Evolutionary conservation across 2,113 vertebrate species (phyloP), one percentile per base, ranked within the genome.

Genomic region (Dendrocopos noguchii): DNA sequence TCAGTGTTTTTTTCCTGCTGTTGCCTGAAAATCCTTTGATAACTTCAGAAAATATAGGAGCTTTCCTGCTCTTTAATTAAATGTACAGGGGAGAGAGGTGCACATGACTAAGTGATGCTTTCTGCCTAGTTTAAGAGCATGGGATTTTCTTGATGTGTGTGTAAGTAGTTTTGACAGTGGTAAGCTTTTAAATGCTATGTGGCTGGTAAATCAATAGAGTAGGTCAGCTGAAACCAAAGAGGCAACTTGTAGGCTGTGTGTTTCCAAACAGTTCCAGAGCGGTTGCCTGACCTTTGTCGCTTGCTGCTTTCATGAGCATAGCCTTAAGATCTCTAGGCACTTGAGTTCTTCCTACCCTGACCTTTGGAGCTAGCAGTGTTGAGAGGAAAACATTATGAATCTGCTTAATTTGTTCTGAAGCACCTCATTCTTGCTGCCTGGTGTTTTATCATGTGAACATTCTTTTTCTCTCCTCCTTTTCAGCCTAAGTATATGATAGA

Each of bases 401-500:
- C 42, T 73, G 10, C 61, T 59, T 36, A 10, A 34, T 87, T 90
- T 72, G 27, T 57, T 82, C 56, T 59, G 14, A 70, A 60, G 21
- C 61, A 12, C 25, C 28, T 81, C 3, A 12, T 71, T 77, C 42
- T 63, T 90, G 15, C 36, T 84, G 11, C n/a, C 25, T 52, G 31
- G 3, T 80, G 5, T 92, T 91, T 73, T 63, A 53, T n/a, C 6
- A 24, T 19, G 29, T 76, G 59, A 88, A 53, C 24, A 12, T 31
- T 57, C 67, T 72, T 83, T 92, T 72, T 31, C 17, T 74, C 44
- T 72, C 36, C 8, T 94, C 36, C 7, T 0, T 95, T 96, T 67
- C 95, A 99, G 99, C 98, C 98, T 1, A 98, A 98, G 88, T 98
- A 98, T 79, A 91, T 99, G 97, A 98, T 98, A 28, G 99, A 99